Base-by-base conservation (phyloP, 1,140 invertebrate genomes). In the Parapsyche elsis region DNA sequence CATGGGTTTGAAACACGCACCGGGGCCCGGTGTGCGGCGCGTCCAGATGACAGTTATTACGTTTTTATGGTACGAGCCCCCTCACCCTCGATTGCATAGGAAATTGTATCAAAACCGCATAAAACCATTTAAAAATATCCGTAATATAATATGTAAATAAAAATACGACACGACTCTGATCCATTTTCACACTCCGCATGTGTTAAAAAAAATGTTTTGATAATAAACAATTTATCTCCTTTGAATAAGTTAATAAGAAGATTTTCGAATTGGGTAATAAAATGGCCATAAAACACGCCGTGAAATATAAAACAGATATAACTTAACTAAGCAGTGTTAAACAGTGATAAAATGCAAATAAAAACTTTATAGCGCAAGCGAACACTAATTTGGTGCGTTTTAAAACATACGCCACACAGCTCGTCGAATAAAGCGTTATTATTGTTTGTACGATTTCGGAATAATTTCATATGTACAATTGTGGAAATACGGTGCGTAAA, bases 11-110 rank as follows among this genome's bases (percentile, higher is more conserved):
- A 24, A 73, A 30, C 81, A 82, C 81, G 81, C 81, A 82, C 71
- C 26, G 14, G 10, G 21, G 74, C 53, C 74, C 45, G 45, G 21
- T 64, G 57, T 75, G 45, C 9, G 26, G 14, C 49, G 46, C 73
- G 75, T 67, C 44, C 70, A 79, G 71, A 79, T 79, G 78, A 79
- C 78, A 79, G 78, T 79, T 79, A 79, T 79, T 79, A 59, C 71
- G 70, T 73, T 79, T 79, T 79, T 71, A 79, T 79, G 67, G 46
- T 61, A 57, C 45, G 70, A 30, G 14, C 14, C 19, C 70, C 75
- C 71, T 75, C 45, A 19, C 16, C 23, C 38, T 38, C 21, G 71
- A 61, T 77, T 67, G 75, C 49, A 75, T 75, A 21, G 57, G 57
- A 77, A 77, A 64, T 77, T 77, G 57, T 64, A 64, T 77, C 49